These are phyloP conservation scores for Leptothorax acervorum DNA, from an alignment of 2,888 invertebrate genomes.

Conservation along the genomic window DNA sequence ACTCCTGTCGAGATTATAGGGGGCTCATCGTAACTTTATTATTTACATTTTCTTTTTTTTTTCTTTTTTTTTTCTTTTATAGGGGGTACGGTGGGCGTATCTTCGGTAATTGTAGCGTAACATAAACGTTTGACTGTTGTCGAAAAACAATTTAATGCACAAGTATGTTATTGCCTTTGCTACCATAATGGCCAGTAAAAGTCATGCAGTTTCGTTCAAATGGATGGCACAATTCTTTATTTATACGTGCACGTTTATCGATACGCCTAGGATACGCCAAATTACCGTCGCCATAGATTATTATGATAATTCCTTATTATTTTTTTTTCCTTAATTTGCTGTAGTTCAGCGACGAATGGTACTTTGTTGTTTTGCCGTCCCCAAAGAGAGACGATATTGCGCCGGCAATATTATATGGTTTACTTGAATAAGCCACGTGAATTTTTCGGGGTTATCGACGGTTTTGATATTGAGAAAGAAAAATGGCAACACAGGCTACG, in stretches of 20 bases:
- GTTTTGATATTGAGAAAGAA: slow-evolving; percentile 60
- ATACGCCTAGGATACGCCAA: slow-evolving; percentile 71
- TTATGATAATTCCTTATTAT: slow-evolving; percentile 69
- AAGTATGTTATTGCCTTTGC: slow-evolving; percentile 67
- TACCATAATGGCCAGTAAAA: slow-evolving; percentile 68
- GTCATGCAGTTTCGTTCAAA: slow-evolving; percentile 62
- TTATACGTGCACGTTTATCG: slow-evolving; percentile 56
- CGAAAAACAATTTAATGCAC: slow-evolving; percentile 65
- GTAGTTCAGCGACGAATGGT: slow-evolving; percentile 84
- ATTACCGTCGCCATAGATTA: slow-evolving; percentile 68
- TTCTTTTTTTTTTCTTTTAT: slow-evolving; percentile 32
- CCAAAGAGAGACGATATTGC: slow-evolving; percentile 78
- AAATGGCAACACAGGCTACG: slow-evolving; percentile 67
- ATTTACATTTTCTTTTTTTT: slow-evolving; percentile 71
- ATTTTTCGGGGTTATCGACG: slow-evolving; percentile 64
- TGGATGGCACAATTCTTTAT: slow-evolving; percentile 55
- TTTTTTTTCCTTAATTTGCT: slow-evolving; percentile 72
- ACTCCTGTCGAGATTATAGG: slow-evolving; percentile 82
- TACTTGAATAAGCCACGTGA: slow-evolving; percentile 67
- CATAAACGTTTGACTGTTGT: slow-evolving; percentile 53
- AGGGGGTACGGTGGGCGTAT: slow-evolving; percentile 66
- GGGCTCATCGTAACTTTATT: slow-evolving; percentile 82
- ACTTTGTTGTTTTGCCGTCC: slow-evolving; percentile 85
- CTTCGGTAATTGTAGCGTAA: slow-evolving; percentile 63
- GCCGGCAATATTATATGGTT: slow-evolving; percentile 70